phyloP scores from a whole-genome alignment of 2,113 vertebrate species.

The Nesospiza acunhae region DNA sequence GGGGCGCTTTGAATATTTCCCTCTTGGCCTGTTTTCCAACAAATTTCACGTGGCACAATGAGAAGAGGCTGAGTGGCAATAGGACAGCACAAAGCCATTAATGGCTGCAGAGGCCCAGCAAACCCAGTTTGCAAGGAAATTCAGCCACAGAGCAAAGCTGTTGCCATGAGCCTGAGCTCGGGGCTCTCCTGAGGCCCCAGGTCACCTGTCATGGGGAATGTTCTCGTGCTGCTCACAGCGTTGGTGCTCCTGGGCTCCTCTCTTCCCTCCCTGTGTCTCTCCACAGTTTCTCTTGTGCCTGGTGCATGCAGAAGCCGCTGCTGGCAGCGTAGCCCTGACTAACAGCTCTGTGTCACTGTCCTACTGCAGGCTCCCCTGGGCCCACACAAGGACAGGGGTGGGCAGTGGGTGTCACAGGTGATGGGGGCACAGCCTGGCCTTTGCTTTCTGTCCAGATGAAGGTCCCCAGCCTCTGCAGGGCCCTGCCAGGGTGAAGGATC shows the following conservation, averaged over 20 bases:
- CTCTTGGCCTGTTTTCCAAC: neutral
- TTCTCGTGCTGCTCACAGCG: neutral
- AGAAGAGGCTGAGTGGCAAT: neutral
- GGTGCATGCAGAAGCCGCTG: conserved; percentile 10
- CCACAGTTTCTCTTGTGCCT: conserved; percentile 1
- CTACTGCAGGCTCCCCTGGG: neutral
- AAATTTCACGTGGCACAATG: neutral
- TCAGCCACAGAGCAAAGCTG: neutral
- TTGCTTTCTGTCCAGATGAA: neutral
- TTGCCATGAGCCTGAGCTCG: neutral
- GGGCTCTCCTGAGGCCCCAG: neutral
- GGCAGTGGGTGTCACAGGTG: neutral
- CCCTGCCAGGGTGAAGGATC: neutral
- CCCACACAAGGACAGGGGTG: neutral
- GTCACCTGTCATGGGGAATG: conserved; percentile 34
- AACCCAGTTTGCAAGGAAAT: neutral
- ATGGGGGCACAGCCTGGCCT: neutral
- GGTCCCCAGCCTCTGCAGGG: accelerated
- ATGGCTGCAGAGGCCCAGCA: neutral
- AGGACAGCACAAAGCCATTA: neutral
- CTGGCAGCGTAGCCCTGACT: neutral
- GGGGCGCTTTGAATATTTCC: neutral
- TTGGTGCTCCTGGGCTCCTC: neutral
- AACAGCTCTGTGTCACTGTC: neutral
- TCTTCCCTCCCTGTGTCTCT: conserved; percentile 22